Conservation (phyloP, 2,888 invertebrate genomes). For the Hartigia nigra region DNA sequence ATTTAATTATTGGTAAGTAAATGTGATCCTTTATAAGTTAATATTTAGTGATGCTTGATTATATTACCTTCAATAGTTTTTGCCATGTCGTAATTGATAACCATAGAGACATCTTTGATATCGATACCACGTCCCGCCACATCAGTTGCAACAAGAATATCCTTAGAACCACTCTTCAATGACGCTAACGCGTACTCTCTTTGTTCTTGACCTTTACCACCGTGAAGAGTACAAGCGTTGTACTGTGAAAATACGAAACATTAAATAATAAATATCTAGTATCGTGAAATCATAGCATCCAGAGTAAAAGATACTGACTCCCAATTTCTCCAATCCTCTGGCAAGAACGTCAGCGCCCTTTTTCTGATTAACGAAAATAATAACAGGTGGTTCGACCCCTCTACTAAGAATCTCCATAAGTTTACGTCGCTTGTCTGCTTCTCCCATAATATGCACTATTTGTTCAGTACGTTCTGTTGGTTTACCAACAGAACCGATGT, state of each 20-base stretch:
- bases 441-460: slow-evolving; percentile 94
- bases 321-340: slow-evolving; percentile 95
- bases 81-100: slow-evolving; percentile 99
- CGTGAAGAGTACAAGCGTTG: slow-evolving; percentile 97
- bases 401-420: slow-evolving; percentile 91
- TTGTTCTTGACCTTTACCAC: slow-evolving; percentile 99
- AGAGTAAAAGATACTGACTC: slow-evolving; percentile 67
- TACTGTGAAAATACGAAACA: slow-evolving; percentile 68
- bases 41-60: slow-evolving; percentile 4
- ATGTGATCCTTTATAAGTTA: slow-evolving; percentile 5
- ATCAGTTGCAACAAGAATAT: slow-evolving; percentile 98
- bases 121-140: slow-evolving; percentile 99
- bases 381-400: slow-evolving; percentile 96
- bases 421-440: slow-evolving; percentile 96
- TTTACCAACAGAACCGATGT: slow-evolving; percentile 96
- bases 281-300: neutral
- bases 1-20: slow-evolving; percentile 6
- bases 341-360: slow-evolving; percentile 98
- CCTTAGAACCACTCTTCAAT: slow-evolving; percentile 95
- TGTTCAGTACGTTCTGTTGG: slow-evolving; percentile 98
- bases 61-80: slow-evolving; percentile 90
- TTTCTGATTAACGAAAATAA: slow-evolving; percentile 99
- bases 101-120: slow-evolving; percentile 98
- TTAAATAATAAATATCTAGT: neutral
- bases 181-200: slow-evolving; percentile 97